These are phyloP conservation scores for Anguilla rostrata DNA, from an alignment of 2,113 vertebrate genomes.

Conservation along the genomic window DNA sequence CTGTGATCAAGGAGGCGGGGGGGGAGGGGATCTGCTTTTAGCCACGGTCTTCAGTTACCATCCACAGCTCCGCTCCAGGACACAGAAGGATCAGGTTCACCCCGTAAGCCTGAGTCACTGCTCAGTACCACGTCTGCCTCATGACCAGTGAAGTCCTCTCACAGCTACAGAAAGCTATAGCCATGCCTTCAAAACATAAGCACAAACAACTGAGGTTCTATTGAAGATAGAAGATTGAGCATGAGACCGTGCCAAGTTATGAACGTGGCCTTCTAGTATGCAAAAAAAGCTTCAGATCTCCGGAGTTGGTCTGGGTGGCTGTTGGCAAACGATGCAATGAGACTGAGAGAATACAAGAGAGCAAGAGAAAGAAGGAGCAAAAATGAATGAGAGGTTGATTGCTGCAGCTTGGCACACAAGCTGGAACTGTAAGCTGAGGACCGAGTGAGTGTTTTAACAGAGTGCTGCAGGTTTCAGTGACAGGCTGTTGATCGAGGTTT, in stretches of 20 bases:
- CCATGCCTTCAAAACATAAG: neutral
- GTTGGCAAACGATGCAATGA: neutral
- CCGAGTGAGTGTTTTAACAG: neutral
- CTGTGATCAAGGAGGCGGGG: neutral
- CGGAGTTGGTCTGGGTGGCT: neutral
- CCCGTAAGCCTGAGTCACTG: neutral
- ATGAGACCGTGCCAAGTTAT: neutral
- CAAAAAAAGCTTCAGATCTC: neutral
- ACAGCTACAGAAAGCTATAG: neutral
- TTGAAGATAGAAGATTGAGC: neutral
- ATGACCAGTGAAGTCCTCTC: neutral
- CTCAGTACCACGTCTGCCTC: neutral
- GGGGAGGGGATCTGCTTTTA: conserved; percentile 8
- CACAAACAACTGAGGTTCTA: neutral
- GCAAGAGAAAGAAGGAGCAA: neutral
- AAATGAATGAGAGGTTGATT: neutral
- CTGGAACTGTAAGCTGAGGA: neutral
- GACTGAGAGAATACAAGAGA: neutral
- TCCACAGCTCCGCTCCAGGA: neutral
- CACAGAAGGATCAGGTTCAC: neutral
- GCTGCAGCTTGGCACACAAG: neutral
- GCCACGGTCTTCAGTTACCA: neutral
- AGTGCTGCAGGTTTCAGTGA: neutral
- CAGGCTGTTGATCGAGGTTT: neutral
- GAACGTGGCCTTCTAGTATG: neutral